A percentile compares a stretch with the other conserved stretches of the same genome.
Evolutionary conservation across 2,888 invertebrate species (phyloP).

Genomic region (Tridacna crocea): DNA sequence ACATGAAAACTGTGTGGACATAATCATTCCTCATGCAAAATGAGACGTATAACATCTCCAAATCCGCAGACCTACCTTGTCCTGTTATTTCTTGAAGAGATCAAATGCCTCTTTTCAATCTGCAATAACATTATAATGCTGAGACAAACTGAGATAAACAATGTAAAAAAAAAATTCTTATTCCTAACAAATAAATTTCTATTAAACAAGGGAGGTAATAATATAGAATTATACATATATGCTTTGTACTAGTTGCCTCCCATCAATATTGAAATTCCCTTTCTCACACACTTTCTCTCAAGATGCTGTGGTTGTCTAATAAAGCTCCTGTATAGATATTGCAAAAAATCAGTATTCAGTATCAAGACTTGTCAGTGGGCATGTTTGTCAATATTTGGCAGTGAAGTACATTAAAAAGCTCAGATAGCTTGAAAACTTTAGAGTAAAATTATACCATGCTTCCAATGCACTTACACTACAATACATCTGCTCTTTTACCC

Average conservation of each 20-base stretch:
- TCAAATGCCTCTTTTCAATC: constrained; percentile 63
- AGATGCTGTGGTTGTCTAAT: neutral
- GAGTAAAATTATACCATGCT: no score
- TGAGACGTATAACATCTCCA: constrained; percentile 65
- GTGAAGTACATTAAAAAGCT: no score
- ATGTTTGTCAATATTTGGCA: no score
- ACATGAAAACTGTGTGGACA: constrained; percentile 69
- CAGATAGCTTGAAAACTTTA: no score
- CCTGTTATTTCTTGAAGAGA: constrained; percentile 48
- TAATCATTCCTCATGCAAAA: constrained; percentile 69
- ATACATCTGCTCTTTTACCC: no score
- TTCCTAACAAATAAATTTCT: neutral
- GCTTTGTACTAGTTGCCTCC: neutral
- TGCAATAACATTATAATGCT: constrained; percentile 49
- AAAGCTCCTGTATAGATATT: no score
- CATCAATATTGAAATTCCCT: neutral
- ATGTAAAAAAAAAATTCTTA: neutral
- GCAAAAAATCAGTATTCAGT: no score
- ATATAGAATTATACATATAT: neutral
- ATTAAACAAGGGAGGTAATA: constrained; percentile 18
- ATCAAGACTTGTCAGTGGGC: no score
- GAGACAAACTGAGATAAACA: constrained; percentile 25
- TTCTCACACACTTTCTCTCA: constrained; percentile 1
- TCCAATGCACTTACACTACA: no score
- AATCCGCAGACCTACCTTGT: constrained; percentile 64